phyloP scores from a whole-genome alignment of 35 echinoderm and acorn worm genomes.

The Apostichopus japonicus region DNA sequence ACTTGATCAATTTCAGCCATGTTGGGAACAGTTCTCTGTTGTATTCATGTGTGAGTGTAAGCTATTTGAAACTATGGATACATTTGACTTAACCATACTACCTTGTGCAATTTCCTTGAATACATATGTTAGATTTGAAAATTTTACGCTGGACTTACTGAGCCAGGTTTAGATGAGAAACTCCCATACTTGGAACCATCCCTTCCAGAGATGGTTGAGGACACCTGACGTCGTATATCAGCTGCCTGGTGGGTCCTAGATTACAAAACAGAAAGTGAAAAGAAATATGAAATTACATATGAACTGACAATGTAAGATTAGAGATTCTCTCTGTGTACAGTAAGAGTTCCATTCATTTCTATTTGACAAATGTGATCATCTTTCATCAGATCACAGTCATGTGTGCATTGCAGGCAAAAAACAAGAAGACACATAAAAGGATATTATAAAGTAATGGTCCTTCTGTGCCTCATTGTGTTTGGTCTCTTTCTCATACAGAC shows the following conservation, averaged over 20 bases:
- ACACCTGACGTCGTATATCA: conserved; percentile 93
- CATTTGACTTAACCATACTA: too few species aligned
- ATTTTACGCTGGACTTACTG: conserved; percentile 41
- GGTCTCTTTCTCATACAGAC: too few species aligned
- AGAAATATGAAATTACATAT: neutral
- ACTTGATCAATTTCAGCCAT: too few species aligned
- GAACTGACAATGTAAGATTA: neutral
- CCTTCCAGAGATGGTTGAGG: conserved; percentile 70
- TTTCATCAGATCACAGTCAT: neutral
- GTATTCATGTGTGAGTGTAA: too few species aligned
- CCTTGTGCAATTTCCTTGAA: too few species aligned
- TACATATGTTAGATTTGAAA: too few species aligned
- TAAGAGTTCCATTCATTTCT: too few species aligned
- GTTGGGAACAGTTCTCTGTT: too few species aligned
- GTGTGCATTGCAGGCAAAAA: neutral
- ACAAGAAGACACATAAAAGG: neutral
- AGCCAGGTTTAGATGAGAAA: conserved; percentile 67
- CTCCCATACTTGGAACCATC: conserved; percentile 70
- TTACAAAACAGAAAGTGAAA: neutral
- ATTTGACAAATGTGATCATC: neutral
- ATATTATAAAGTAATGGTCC: neutral
- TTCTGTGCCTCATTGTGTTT: too few species aligned
- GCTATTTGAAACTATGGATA: too few species aligned
- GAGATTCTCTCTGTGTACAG: neutral
- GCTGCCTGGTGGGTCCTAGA: conserved; percentile 79